Evolutionary conservation across 2,113 vertebrate genomes (phyloP), one percentile per base, ranked within the genome.

Genomic region (Neotragus moschatus): DNA sequence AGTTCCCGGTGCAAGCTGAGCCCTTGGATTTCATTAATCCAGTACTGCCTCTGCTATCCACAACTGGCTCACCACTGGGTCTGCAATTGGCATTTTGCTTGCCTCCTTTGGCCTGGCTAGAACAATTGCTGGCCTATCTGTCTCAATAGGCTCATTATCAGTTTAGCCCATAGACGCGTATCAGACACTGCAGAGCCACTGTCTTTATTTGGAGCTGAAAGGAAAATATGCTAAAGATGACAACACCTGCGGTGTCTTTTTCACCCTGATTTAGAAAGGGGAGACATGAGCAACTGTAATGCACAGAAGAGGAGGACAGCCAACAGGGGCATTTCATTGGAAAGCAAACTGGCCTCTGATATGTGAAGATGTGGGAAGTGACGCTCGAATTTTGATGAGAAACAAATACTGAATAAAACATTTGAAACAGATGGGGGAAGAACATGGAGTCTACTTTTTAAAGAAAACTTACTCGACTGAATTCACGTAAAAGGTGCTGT

Each of bases 361-460:
- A 43, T 15, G 23, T 17, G 84, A 73, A 80, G 82, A 93, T 56
- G 0, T 12, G 14, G 86, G 14, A 7, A 47, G 28, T 61, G 49
- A 87, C 88, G 87, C 25, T 49, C 0, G 2, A 91, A 93, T 97
- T 84, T 88, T 58, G 70, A 75, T 73, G 51, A 47, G 63, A 96
- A 84, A 56, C 6, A 91, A 98, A 94, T 91, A 95, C 36, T 97
- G 70, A 94, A 92, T 97, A 95, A 98, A 97, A 97, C 80, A 49
- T 61, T 94, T 45, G 73, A 96, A 95, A 96, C 92, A 25, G 13
- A 81, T 25, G 60, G 36, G 89, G n/a, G 58, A 81, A 82, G 92
- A 86, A 84, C 36, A 96, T 0, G 2, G 93, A 87, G 56, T 70
- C 85, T 63, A 63, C 51, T 93, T 94, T 70, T 94, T 88, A 88